Evolutionary conservation across 2,888 invertebrate genomes (phyloP), one percentile per base, ranked within the genome.

Genomic region (Pecten maximus): DNA sequence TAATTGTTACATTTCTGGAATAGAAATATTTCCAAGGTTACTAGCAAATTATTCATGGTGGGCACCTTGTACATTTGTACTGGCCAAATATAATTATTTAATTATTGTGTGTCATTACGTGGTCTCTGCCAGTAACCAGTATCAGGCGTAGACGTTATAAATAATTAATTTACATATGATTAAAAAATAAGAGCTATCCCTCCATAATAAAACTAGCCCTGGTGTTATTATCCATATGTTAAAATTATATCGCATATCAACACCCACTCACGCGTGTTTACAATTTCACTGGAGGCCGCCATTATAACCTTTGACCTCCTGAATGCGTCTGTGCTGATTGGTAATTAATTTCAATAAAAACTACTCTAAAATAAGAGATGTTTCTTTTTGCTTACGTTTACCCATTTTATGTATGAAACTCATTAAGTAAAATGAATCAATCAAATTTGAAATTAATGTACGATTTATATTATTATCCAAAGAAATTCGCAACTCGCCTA

Each of bases 281-380:
- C n/a, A 10, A 40, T 87, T 40, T 40, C n/a, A 16, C 40, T 86
- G 91, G 91, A 90, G 74, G 90, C 90, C 90, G 90, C 90, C 91
- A 91, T 91, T 91, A 50, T 88, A 86, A 91, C 88, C 89, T 90
- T 90, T 88, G 88, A 91, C 90, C 86, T 88, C 40, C 40, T 28
- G 28, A 40, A 74, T 23, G 28, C 4, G 12, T 35, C 35, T 28
- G 16, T 44, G 44, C n/a, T 88, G 88, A 88, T 88, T 88, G 23
- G 88, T 88, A n/a, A 40, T 88, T 44, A 44, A n/a, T 88, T n/a
- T 23, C 3, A 40, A 0, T 28, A 2, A n/a, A 39, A 88, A 88
- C 12, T 50, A 35, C 35, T 10, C 28, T 35, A 74, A 35, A 74
- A 74, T 15, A 15, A 74, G 6, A 28, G 0, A 74, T 35, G 6